phyloP scores from a whole-genome alignment of 2,113 vertebrate genomes.

The Urocitellus parryii region DNA sequence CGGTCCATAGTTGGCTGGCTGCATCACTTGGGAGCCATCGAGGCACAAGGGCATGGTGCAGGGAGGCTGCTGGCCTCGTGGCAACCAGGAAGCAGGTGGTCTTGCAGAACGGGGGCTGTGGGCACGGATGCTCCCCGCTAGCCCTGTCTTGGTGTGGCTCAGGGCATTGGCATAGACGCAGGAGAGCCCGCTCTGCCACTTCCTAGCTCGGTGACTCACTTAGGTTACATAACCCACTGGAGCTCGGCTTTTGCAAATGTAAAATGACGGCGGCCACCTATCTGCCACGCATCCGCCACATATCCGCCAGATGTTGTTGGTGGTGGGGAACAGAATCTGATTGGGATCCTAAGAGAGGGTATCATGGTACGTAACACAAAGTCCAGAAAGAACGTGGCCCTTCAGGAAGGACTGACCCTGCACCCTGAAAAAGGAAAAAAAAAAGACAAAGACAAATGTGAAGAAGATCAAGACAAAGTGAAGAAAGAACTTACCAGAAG shows the following conservation, averaged over 20 bases:
- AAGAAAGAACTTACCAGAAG: background rate
- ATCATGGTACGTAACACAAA: background rate
- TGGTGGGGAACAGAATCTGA: background rate
- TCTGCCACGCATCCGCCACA: no score
- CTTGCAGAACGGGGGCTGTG: background rate
- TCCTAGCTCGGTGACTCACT: slow-evolving; percentile 11
- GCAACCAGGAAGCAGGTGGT: background rate
- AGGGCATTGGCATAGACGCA: background rate
- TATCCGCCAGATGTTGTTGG: background rate
- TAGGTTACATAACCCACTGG: background rate
- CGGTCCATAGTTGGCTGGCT: no score
- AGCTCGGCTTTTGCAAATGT: background rate
- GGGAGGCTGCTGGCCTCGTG: no score
- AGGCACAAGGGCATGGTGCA: no score
- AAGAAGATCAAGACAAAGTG: no score
- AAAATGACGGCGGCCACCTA: no score
- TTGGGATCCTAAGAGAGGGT: background rate
- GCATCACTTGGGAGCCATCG: no score
- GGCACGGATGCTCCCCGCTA: background rate
- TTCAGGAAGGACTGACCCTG: background rate
- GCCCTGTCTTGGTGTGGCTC: background rate
- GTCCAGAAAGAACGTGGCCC: background rate
- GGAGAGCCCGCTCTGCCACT: slow-evolving; percentile 2
- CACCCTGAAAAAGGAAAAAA: background rate
- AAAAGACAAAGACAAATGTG: no score